Percentiles rank a stretch among this genome's conserved stretches.
Conservation (phyloP, 1,140 invertebrate genomes). For the Oncopodura yosiiana region DNA sequence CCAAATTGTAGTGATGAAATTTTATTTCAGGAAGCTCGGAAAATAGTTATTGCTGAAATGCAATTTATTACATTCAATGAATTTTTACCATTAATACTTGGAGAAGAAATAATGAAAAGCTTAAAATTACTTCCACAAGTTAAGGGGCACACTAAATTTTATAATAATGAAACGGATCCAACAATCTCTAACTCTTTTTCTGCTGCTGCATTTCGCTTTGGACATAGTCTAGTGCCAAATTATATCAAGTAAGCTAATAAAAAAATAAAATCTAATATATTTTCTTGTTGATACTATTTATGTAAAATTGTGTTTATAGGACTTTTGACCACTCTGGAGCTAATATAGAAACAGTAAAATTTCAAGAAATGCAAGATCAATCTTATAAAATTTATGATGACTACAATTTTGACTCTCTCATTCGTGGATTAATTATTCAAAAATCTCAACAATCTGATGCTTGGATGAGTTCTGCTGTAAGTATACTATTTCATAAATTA, state of each 20-base stretch:
- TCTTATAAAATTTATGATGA: slow-evolving; percentile 47
- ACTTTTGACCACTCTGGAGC: slow-evolving; percentile 42
- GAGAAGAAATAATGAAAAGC: slow-evolving; percentile 42
- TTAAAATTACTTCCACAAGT: slow-evolving; percentile 41
- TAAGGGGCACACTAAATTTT: slow-evolving; percentile 45
- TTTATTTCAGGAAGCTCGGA: slow-evolving; percentile 40
- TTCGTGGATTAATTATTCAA: slow-evolving; percentile 49
- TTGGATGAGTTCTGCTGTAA: slow-evolving; percentile 47
- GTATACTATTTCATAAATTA: no score
- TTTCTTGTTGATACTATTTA: no score
- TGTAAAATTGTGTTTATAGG: no score
- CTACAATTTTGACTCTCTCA: slow-evolving; percentile 44
- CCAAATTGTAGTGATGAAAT: slow-evolving; percentile 47
- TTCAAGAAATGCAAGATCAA: slow-evolving; percentile 46
- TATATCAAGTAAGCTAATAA: slow-evolving; percentile 43
- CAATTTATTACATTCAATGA: slow-evolving; percentile 55
- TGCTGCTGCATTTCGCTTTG: slow-evolving; percentile 54
- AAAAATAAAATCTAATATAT: no score
- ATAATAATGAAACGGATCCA: slow-evolving; percentile 49
- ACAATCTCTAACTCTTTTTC: slow-evolving; percentile 54
- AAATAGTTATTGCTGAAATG: slow-evolving; percentile 43
- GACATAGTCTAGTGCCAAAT: slow-evolving; percentile 50
- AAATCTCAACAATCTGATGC: slow-evolving; percentile 46
- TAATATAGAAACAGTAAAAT: slow-evolving; percentile 43
- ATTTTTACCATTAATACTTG: slow-evolving; percentile 41